phyloP scores from a whole-genome alignment of 2,113 vertebrate genomes.

The Bos javanicus region DNA sequence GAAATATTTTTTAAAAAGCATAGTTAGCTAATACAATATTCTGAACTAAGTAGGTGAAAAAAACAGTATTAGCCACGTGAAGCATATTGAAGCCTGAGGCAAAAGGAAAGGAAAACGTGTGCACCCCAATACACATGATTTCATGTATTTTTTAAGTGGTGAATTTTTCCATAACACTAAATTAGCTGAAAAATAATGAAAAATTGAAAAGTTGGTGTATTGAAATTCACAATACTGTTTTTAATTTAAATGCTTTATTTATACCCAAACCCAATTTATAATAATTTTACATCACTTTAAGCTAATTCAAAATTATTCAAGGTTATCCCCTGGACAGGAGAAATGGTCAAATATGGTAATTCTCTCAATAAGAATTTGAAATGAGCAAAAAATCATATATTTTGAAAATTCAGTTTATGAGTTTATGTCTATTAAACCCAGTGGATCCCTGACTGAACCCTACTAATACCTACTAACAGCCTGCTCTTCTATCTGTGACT shows the following conservation, averaged over 20 bases:
- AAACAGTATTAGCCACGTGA: background rate
- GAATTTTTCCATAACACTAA: background rate
- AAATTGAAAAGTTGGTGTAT: background rate
- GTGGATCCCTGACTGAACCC: background rate
- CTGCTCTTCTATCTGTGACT: constrained; percentile 48
- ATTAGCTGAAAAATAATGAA: background rate
- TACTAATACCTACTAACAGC: constrained; percentile 32
- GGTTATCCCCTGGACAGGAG: background rate
- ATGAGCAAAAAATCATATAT: background rate
- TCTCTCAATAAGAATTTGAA: background rate
- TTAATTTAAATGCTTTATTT: background rate
- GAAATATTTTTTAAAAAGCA: background rate
- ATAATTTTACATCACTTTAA: background rate
- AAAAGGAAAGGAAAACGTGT: background rate
- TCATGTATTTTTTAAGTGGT: background rate
- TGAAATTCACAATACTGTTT: background rate
- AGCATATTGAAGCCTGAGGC: background rate
- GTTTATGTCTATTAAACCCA: background rate
- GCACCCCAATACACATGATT: background rate
- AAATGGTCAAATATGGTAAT: background rate
- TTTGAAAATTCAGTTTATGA: background rate
- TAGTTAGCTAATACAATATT: background rate
- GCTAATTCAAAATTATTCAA: background rate
- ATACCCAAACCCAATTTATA: background rate
- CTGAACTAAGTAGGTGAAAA: background rate